Conservation (phyloP, 2,888 invertebrate species). For the Sacculina carcini region DNA sequence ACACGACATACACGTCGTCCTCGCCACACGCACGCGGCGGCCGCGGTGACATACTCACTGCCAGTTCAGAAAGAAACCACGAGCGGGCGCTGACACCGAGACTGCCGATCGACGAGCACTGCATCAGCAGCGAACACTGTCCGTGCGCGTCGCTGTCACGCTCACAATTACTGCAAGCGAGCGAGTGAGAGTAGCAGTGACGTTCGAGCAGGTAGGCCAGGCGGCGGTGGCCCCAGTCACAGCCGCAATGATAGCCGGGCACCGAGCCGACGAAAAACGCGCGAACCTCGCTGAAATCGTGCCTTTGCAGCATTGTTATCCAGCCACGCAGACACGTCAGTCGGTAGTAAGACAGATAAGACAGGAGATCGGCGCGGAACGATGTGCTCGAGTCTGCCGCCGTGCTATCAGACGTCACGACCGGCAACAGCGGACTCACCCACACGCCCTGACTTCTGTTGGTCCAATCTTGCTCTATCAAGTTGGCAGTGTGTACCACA, state of each 20-base stretch:
- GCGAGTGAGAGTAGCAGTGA: constrained; percentile 28
- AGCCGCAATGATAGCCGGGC: constrained; percentile 49
- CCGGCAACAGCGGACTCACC: constrained; percentile 56
- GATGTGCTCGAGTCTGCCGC: constrained; percentile 54
- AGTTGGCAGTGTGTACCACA: constrained; percentile 70
- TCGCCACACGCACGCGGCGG: not conserved
- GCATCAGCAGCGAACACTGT: constrained; percentile 48
- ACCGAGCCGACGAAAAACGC: constrained; percentile 61
- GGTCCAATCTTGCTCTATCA: constrained; percentile 75
- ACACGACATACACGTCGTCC: constrained; percentile 23
- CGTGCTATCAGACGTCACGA: constrained; percentile 17
- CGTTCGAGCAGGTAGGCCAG: constrained; percentile 34
- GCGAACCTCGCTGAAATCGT: constrained; percentile 56
- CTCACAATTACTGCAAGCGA: constrained; percentile 8
- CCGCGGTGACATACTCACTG: constrained; percentile 24
- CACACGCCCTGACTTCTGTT: constrained; percentile 83
- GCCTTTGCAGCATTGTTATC: constrained; percentile 39
- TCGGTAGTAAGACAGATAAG: constrained; percentile 49
- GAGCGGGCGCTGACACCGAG: constrained; percentile 17
- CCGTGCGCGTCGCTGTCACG: constrained; percentile 20
- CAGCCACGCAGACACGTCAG: constrained; percentile 38
- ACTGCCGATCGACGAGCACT: constrained; percentile 65
- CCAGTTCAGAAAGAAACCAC: constrained; percentile 54
- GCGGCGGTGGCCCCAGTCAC: constrained; percentile 33
- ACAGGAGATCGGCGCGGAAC: constrained; percentile 48